Evolutionary conservation across 2,888 invertebrate species (phyloP).

Genomic region (Rotaria magnacalcarata): DNA sequence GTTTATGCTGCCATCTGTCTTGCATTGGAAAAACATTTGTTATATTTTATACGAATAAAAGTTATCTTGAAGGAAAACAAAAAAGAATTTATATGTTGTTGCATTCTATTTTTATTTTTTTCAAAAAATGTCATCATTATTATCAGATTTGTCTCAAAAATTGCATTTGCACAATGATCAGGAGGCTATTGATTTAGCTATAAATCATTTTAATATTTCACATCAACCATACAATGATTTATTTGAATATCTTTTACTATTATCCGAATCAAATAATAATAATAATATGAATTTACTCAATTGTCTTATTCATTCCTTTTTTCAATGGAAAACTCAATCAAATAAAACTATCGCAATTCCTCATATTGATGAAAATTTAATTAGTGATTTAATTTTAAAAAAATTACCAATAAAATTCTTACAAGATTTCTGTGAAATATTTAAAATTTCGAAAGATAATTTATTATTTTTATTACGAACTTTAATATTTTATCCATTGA

Average conservation of each 20-base stretch:
- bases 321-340: neutral
- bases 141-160: neutral
- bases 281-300: neutral
- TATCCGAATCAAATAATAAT: neutral
- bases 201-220: neutral
- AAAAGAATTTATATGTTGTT: neutral
- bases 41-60: neutral
- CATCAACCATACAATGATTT: neutral
- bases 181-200: neutral
- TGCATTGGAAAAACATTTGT: neutral
- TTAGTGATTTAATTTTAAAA: neutral
- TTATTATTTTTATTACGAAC: neutral
- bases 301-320: neutral
- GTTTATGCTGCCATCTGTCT: neutral
- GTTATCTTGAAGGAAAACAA: neutral
- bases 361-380: neutral
- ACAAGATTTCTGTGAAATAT: neutral
- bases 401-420: neutral
- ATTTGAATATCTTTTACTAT: neutral
- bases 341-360: neutral
- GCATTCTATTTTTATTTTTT: neutral
- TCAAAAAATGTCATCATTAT: neutral
- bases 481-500: neutral
- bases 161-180: neutral
- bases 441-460: neutral